Percentiles rank a stretch among this genome's conserved stretches.
phyloP scores from a whole-genome alignment of 1,140 invertebrate species.

The Solenopsis fugax region DNA sequence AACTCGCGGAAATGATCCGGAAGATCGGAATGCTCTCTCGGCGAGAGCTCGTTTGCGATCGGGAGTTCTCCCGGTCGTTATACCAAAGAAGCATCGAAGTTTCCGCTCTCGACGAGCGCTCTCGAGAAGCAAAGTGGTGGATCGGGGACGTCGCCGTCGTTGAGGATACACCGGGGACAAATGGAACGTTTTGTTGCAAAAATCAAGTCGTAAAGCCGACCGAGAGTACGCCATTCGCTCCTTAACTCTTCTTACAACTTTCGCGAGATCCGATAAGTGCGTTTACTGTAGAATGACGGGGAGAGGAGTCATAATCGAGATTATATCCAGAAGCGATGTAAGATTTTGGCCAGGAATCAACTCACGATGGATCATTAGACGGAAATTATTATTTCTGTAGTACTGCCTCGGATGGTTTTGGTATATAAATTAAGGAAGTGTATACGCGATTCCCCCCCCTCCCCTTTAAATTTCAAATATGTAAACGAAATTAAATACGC shows the following conservation, averaged over 20 bases:
- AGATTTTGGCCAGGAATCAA: conserved; percentile 38
- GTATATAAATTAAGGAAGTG: neutral
- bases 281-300: conserved; percentile 17
- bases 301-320: conserved; percentile 18
- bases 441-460: neutral
- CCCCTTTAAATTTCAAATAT: neutral
- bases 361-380: neutral
- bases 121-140: conserved; percentile 51
- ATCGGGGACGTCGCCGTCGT: conserved; percentile 50
- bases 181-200: conserved; percentile 63
- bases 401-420: neutral
- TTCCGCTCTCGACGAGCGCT: conserved; percentile 65
- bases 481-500: conserved; percentile 23
- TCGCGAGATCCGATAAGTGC: conserved; percentile 42
- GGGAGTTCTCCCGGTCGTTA: conserved; percentile 70
- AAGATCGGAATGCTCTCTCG: conserved; percentile 70
- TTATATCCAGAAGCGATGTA: neutral
- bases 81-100: conserved; percentile 69
- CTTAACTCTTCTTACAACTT: conserved; percentile 27
- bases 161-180: conserved; percentile 57
- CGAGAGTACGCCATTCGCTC: conserved; percentile 4
- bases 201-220: conserved; percentile 58
- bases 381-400: neutral
- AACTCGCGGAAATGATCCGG: conserved; percentile 80
- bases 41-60: conserved; percentile 30